A percentile compares a stretch with the other conserved stretches of the same genome.
Conservation (phyloP, 1,140 invertebrate species). For the Lerema accius region DNA sequence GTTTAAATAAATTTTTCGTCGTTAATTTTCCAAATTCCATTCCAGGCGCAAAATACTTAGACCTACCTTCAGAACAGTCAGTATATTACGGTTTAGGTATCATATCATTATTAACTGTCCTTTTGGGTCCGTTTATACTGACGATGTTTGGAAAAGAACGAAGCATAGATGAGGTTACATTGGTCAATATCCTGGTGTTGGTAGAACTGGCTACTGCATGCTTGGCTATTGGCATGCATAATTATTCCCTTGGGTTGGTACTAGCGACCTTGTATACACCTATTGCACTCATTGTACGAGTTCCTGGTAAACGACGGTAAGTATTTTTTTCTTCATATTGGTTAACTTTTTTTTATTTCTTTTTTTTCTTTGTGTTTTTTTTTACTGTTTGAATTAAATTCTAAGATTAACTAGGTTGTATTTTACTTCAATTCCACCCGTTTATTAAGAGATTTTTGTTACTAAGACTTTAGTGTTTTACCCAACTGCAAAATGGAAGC, state of each 20-base stretch:
- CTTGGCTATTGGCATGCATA: constrained; percentile 92
- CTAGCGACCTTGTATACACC: constrained; percentile 89
- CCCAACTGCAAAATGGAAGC: too few species aligned
- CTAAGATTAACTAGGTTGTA: too few species aligned
- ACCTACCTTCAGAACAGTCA: constrained; percentile 81
- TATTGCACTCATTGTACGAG: constrained; percentile 76
- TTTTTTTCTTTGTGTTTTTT: too few species aligned
- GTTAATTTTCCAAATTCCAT: too few species aligned
- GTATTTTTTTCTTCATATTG: constrained; percentile 4
- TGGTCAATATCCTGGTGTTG: constrained; percentile 88
- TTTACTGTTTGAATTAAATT: too few species aligned
- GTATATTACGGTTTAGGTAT: constrained; percentile 83
- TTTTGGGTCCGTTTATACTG: too few species aligned
- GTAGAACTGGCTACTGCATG: constrained; percentile 90
- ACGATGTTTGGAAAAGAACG: too few species aligned
- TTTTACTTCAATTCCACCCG: too few species aligned
- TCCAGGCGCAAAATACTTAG: constrained; percentile 63
- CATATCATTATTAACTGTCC: constrained; percentile 50
- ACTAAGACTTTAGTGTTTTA: too few species aligned
- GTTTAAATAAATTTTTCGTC: too few species aligned
- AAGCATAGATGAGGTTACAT: constrained; percentile 77
- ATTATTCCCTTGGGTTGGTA: constrained; percentile 93
- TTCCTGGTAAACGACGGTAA: constrained; percentile 38
- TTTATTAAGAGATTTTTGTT: too few species aligned
- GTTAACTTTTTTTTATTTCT: too few species aligned